Conservation (phyloP, 2,888 invertebrate species). For the Xestia c-nigrum region DNA sequence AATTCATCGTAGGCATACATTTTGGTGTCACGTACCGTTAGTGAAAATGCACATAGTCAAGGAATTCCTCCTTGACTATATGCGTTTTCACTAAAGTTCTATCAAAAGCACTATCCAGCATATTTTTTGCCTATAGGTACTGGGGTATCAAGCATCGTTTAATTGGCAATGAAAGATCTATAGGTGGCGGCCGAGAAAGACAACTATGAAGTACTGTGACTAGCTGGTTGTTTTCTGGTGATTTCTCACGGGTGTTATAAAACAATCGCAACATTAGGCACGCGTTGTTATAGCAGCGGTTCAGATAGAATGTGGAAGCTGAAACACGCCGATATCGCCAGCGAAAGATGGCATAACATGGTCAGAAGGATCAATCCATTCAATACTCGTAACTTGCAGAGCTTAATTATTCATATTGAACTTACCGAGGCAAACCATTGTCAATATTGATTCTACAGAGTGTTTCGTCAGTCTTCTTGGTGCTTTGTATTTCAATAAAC, state of each 20-base stretch:
- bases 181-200: not conserved
- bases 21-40: too few relatives aligned
- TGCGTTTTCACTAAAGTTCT: too few relatives aligned
- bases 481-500: not conserved
- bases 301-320: slow-evolving; percentile 45
- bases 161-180: not conserved
- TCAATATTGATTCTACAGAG: not conserved
- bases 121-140: not conserved
- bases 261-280: slow-evolving; percentile 40
- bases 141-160: not conserved
- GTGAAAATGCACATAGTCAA: not conserved
- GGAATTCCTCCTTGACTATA: too few relatives aligned
- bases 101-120: not conserved
- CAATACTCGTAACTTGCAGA: not conserved
- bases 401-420: not conserved
- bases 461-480: not conserved
- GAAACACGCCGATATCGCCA: slow-evolving; percentile 34
- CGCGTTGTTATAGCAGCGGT: slow-evolving; percentile 36
- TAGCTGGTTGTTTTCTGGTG: not conserved
- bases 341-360: not conserved
- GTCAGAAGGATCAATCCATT: slow-evolving; percentile 14
- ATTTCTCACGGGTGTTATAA: slow-evolving; percentile 11
- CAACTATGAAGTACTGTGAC: not conserved
- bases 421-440: not conserved
- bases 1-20: too few relatives aligned